Conservation (phyloP, 2,888 invertebrate species). For the Idaea biselata region DNA sequence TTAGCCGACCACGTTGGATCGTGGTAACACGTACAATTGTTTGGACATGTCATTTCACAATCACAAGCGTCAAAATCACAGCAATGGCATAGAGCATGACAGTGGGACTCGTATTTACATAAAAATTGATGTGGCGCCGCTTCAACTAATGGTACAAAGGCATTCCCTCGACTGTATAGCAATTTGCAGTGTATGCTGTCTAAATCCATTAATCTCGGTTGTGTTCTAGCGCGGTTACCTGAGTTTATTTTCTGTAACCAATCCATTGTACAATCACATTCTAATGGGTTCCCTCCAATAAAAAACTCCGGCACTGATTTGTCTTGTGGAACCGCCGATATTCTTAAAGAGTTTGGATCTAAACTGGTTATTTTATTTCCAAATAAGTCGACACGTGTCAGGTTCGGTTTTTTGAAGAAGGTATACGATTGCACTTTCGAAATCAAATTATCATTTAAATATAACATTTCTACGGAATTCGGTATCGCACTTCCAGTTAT, state of each 20-base stretch:
- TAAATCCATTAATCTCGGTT: conserved; percentile 90
- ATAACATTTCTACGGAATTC: conserved; percentile 89
- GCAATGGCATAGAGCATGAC: conserved; percentile 93
- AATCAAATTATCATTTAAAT: conserved; percentile 90
- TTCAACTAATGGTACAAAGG: conserved; percentile 87
- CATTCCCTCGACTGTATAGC: conserved; percentile 87
- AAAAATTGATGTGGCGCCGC: conserved; percentile 91
- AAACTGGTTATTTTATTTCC: conserved; percentile 89
- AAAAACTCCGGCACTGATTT: conserved; percentile 89
- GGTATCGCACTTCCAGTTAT: conserved; percentile 91
- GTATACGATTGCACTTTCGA: conserved; percentile 92
- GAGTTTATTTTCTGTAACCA: conserved; percentile 92
- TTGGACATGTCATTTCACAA: conserved; percentile 95
- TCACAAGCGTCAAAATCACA: conserved; percentile 96
- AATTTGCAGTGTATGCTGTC: conserved; percentile 91
- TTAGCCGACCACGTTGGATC: conserved; percentile 93
- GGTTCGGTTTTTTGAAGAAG: conserved; percentile 92
- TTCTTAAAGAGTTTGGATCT: conserved; percentile 87
- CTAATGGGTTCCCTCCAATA: conserved; percentile 91
- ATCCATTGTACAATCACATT: conserved; percentile 95
- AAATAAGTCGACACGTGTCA: conserved; percentile 89
- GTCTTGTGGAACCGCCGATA: conserved; percentile 87
- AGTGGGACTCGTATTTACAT: conserved; percentile 91
- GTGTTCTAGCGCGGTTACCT: conserved; percentile 87
- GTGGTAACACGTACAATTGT: conserved; percentile 93